phyloP scores from a whole-genome alignment of 1,140 invertebrate species.

The Caenorhabditis tropicalis region DNA sequence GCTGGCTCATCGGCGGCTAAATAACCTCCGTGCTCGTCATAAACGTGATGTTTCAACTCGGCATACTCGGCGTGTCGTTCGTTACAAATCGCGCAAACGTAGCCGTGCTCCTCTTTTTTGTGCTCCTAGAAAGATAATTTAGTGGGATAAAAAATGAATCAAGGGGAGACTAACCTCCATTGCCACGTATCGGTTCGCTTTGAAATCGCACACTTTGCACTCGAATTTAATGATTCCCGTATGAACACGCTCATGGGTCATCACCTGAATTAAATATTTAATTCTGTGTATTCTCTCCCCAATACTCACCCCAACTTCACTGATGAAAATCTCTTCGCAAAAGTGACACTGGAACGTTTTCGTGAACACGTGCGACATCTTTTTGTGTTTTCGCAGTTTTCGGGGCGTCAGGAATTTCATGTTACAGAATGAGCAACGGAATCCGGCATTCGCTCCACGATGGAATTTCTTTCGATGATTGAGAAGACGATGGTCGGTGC shows the following conservation, averaged over 20 bases:
- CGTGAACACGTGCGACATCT: slow-evolving; percentile 72
- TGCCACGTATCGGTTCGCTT: slow-evolving; percentile 67
- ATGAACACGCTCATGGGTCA: slow-evolving; percentile 68
- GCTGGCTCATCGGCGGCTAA: slow-evolving; percentile 61
- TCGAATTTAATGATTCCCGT: slow-evolving; percentile 72
- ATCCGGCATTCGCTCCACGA: slow-evolving; percentile 65
- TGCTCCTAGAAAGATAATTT: slow-evolving; percentile 48
- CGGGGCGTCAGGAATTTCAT: slow-evolving; percentile 70
- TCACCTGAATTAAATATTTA: too few species aligned
- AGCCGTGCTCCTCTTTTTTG: slow-evolving; percentile 68
- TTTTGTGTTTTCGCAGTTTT: slow-evolving; percentile 71
- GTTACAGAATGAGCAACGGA: slow-evolving; percentile 71
- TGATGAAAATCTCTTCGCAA: slow-evolving; percentile 70
- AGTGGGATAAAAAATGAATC: too few species aligned
- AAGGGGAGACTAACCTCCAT: slow-evolving; percentile 64
- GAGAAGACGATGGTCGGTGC: slow-evolving; percentile 65
- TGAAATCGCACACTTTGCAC: slow-evolving; percentile 72
- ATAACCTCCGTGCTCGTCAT: slow-evolving; percentile 71
- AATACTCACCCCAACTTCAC: slow-evolving; percentile 65
- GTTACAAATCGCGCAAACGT: slow-evolving; percentile 69
- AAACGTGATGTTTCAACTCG: slow-evolving; percentile 70
- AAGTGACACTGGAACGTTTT: slow-evolving; percentile 71
- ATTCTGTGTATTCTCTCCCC: too few species aligned
- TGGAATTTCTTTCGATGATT: slow-evolving; percentile 69
- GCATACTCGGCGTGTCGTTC: slow-evolving; percentile 65